Evolutionary conservation across 2,113 vertebrate genomes (phyloP), one percentile per base, ranked within the genome.

Genomic region (Tylochromis polylepis): DNA sequence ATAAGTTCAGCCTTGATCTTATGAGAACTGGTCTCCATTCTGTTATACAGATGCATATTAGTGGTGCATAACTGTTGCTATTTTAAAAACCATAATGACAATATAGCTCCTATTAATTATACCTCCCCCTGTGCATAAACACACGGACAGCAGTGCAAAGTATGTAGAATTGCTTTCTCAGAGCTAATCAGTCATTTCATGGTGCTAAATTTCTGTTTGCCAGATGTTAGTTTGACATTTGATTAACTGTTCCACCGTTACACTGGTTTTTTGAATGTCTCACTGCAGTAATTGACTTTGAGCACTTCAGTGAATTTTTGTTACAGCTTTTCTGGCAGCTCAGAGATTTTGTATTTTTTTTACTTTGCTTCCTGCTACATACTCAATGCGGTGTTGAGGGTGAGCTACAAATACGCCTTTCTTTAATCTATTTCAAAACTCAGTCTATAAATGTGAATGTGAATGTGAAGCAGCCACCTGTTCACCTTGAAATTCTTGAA

Each of bases 401-500:
- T 34, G 22, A 36, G 72, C 79, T 56, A 58, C 16, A 86, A 82
- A 86, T 49, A 38, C 56, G 6, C 24, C n/a, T 62, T n/a, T 56
- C 31, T 79, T 67, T 49, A 86, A 87, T 56, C n/a, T n/a, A 20
- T 4, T 41, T 86, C 5, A 27, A 83, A 85, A 16, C 59, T 8
- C n/a, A 80, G 82, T 86, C n/a, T 22, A 29, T 75, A 16, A 81
- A 87, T 38, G 38, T 53, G 29, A 84, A 87, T 38, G 38, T 53
- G 29, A 84, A 27, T 8, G 79, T 53, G 53, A 82, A 88, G 27
- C 57, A 36, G 9, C 59, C 12, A 20, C 49, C 34, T 81, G 46
- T 24, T 85, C 79, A 85, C 79, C 75, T 93, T 87, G 56, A 86
- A 82, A 88, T 83, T 88, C 56, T 72, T 38, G 18, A 7, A 5